Evolutionary conservation across 2,113 vertebrate species (phyloP).

Genomic region (Rhinogobius similis): DNA sequence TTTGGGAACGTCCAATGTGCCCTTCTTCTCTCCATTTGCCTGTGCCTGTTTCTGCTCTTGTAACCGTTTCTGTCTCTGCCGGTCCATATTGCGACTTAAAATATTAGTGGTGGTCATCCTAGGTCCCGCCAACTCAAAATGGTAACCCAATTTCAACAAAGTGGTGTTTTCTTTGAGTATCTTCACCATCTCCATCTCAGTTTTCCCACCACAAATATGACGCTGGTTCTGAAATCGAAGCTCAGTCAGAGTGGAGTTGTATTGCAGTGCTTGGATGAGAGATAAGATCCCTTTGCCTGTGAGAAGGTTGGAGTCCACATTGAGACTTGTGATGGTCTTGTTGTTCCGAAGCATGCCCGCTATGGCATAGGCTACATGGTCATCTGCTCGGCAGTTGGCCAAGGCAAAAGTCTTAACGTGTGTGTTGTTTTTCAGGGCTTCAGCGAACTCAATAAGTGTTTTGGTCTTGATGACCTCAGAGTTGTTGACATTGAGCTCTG

Average conservation of each 20-base stretch:
- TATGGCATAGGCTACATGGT: slow-evolving; percentile 94
- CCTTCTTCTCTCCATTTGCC: slow-evolving; percentile 84
- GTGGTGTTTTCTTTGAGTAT: slow-evolving; percentile 95
- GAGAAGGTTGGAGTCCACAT: slow-evolving; percentile 96
- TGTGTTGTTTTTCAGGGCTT: slow-evolving; percentile 88
- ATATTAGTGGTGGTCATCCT: slow-evolving; percentile 96
- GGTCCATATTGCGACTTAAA: slow-evolving; percentile 97
- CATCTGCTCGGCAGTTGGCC: slow-evolving; percentile 93
- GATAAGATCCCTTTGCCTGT: slow-evolving; percentile 93
- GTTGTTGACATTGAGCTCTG: slow-evolving; percentile 94
- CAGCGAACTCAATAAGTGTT: slow-evolving; percentile 90
- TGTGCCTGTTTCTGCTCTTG: slow-evolving; percentile 92
- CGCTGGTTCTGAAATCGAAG: slow-evolving; percentile 98
- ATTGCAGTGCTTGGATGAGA: slow-evolving; percentile 89
- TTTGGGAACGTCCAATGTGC: slow-evolving; percentile 84
- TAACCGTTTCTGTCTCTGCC: slow-evolving; percentile 89
- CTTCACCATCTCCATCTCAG: slow-evolving; percentile 96
- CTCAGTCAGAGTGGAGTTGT: slow-evolving; percentile 90
- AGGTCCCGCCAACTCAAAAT: slow-evolving; percentile 93
- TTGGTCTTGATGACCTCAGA: slow-evolving; percentile 93
- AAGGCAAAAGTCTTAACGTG: slow-evolving; percentile 85
- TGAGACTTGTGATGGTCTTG: slow-evolving; percentile 89
- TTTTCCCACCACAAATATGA: slow-evolving; percentile 96
- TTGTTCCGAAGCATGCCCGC: slow-evolving; percentile 88
- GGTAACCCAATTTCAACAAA: slow-evolving; percentile 93